Conservation (phyloP, 2,797 vertebrate genomes). For the Cuniculus paca region DNA sequence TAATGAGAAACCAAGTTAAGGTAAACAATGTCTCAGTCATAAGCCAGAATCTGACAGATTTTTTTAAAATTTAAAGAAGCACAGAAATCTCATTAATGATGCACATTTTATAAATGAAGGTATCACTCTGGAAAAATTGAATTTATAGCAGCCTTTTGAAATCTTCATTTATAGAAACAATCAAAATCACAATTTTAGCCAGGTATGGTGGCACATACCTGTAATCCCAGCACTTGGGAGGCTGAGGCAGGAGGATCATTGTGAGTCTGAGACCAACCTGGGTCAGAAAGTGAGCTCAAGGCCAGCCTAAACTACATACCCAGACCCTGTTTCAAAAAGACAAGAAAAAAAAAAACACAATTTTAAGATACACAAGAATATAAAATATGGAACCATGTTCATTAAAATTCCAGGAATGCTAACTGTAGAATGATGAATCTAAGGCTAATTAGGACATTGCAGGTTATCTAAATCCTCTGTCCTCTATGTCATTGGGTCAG, state of each 20-base stretch:
- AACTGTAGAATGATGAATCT: neutral
- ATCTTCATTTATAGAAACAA: neutral
- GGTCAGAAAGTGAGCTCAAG: too few relatives aligned
- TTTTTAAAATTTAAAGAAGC: neutral
- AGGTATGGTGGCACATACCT: too few relatives aligned
- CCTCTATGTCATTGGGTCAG: neutral
- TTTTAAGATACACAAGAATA: neutral
- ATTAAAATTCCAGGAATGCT: neutral
- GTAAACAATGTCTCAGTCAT: neutral
- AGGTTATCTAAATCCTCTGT: neutral
- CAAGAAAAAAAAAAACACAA: neutral
- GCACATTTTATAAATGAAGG: neutral
- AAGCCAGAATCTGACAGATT: neutral
- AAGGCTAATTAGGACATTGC: neutral
- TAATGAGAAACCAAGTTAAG: neutral
- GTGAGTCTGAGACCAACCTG: too few relatives aligned
- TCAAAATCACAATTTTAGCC: neutral
- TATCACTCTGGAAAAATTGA: neutral
- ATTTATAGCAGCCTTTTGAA: neutral
- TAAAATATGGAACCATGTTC: neutral
- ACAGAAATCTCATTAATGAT: neutral
- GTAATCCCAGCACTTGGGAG: too few relatives aligned
- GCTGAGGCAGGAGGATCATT: too few relatives aligned
- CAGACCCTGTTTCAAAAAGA: too few relatives aligned
- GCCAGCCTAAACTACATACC: too few relatives aligned